Base-by-base conservation (phyloP, 1,140 invertebrate species). In the Drosophila orena region DNA sequence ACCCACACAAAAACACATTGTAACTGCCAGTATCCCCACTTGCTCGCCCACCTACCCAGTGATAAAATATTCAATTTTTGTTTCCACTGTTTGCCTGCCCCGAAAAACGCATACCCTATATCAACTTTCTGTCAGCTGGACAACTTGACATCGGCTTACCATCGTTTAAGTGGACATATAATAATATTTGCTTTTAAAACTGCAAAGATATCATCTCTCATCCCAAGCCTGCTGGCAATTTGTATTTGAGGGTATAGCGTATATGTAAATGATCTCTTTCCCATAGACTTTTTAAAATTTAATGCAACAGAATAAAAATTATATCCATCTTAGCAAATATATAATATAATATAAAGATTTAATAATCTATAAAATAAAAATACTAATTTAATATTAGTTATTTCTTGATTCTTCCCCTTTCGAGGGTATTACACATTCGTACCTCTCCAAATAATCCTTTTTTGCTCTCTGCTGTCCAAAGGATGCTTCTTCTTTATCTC, bases 51-150 rank as follows among this genome's bases (percentile, higher is more conserved):
- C 42, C 30, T 65, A 24, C 7, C n/a, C n/a, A 10, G 42, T 68
- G 62, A 55, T 68, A 40, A 76, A 76, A 68, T 60, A 76, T 50
- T 59, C 34, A 27, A 40, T 61, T 79, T 77, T 61, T 55, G 11
- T 14, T 14, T 6, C 5, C 43, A 35, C 27, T 49, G 6, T n/a
- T 27, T 43, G 38, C 17, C 34, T 40, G 12, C 22, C n/a, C 4
- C 4, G 12, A 6, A 10, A 14, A 38, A 50, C 57, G 43, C 15
- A 56, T 56, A 56, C 54, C 22, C 27, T 46, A 14, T 15, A 42
- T 50, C 38, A 17, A 15, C 15, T 38, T 6, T 20, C 8, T 55
- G 22, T 40, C n/a, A 34, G 24, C 12, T 12, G 11, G n/a, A 56
- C 38, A 42, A 2, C 14, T n/a, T 22, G 40, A 30, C 15, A 30